Evolutionary conservation across 1,140 invertebrate genomes (phyloP).

Genomic region (Phortica variegata): DNA sequence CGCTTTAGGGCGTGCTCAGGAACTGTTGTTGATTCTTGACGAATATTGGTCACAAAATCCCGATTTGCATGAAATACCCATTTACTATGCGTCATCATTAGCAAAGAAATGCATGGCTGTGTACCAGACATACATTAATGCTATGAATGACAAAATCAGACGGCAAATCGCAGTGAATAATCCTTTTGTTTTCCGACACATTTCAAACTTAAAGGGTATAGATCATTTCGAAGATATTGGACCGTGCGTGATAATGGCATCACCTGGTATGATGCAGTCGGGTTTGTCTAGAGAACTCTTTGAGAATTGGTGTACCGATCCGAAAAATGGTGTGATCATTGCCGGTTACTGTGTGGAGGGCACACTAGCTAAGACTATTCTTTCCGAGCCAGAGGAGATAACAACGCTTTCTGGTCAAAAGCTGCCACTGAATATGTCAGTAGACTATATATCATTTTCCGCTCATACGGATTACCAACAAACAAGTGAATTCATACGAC

Average conservation of each 20-base stretch:
- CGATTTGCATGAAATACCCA: conserved; percentile 97
- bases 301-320: conserved; percentile 97
- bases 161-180: conserved; percentile 97
- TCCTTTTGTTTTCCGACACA: conserved; percentile 99
- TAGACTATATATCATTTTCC: conserved; percentile 99
- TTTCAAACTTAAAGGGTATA: conserved; percentile 98
- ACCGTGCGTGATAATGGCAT: conserved; percentile 98
- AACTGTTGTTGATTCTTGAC: conserved; percentile 93
- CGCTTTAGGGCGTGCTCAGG: conserved; percentile 96
- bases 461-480: conserved; percentile 99
- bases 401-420: conserved; percentile 94
- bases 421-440: conserved; percentile 93
- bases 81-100: conserved; percentile 98
- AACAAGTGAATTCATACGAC: conserved; percentile 95
- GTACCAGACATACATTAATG: conserved; percentile 99
- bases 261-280: conserved; percentile 99
- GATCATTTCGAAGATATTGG: conserved; percentile 99
- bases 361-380: conserved; percentile 93
- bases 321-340: conserved; percentile 97
- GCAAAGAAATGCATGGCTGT: conserved; percentile 99
- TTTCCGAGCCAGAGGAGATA: conserved; percentile 98
- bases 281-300: conserved; percentile 96
- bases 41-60: conserved; percentile 99
- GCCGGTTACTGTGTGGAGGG: conserved; percentile 99
- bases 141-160: conserved; percentile 98